These are phyloP conservation scores for Pseudochirops cupreus DNA, from an alignment of 2,797 vertebrate species.

Conservation along the genomic window DNA sequence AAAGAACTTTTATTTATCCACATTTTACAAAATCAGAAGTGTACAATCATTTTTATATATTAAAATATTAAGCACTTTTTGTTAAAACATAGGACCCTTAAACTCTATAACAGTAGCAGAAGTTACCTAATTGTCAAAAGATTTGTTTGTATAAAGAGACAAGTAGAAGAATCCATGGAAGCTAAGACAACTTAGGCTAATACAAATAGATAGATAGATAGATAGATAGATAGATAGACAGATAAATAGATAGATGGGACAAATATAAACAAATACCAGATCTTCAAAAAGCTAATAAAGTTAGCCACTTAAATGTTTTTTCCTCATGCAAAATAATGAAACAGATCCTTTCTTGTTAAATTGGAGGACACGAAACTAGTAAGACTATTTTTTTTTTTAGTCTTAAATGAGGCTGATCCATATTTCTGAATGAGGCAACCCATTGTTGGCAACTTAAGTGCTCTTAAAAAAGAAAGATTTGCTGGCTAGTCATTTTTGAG, in stretches of 20 bases:
- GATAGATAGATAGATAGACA: too few relatives aligned
- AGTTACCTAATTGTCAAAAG: constrained; percentile 23
- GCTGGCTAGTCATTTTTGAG: not conserved
- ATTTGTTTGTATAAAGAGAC: constrained; percentile 46
- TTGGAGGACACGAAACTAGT: not conserved
- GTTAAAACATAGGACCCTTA: constrained; percentile 40
- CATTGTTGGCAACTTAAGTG: not conserved
- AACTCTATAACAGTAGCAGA: constrained; percentile 25
- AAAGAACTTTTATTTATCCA: constrained; percentile 38
- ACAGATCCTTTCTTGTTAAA: not conserved
- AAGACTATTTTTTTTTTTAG: not conserved
- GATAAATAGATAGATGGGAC: not conserved
- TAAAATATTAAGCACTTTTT: not conserved
- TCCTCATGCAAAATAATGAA: constrained; percentile 42
- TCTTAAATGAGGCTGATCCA: not conserved
- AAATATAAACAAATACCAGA: constrained; percentile 48
- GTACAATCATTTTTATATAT: constrained; percentile 48
- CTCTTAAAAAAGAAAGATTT: not conserved
- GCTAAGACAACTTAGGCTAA: constrained; percentile 23
- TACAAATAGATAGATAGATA: not conserved
- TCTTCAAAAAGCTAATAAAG: constrained; percentile 47
- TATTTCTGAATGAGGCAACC: constrained; percentile 13
- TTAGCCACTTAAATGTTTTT: constrained; percentile 41
- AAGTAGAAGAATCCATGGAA: constrained; percentile 20
- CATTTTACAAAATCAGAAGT: not conserved